Percentiles rank a stretch among this genome's conserved stretches.
These are phyloP conservation scores for Leptoclinus maculatus DNA, from an alignment of 2,797 vertebrate species.

Conservation along the genomic window DNA sequence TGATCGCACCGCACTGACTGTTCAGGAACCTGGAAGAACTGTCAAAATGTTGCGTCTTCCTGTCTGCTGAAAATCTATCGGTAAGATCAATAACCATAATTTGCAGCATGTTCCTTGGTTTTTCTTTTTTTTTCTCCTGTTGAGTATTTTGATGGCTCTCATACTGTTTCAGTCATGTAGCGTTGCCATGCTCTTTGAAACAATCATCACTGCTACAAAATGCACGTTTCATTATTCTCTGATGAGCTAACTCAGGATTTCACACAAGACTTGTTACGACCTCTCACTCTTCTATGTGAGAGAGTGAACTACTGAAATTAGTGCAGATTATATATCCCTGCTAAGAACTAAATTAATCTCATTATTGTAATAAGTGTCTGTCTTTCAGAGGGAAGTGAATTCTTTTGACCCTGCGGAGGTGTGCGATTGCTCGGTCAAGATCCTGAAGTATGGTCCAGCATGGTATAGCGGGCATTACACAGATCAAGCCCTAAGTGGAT, in stretches of 20 bases:
- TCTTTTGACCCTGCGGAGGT: slow-evolving; percentile 21
- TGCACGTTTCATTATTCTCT: neutral
- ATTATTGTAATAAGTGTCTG: slow-evolving; percentile 15
- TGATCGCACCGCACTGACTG: neutral
- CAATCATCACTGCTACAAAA: neutral
- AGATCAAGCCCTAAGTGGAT: slow-evolving; percentile 73
- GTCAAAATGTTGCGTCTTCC: neutral
- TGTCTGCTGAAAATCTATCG: neutral
- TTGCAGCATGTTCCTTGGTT: slow-evolving; percentile 12
- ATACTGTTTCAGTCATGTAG: slow-evolving; percentile 2
- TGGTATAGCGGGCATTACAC: slow-evolving; percentile 39
- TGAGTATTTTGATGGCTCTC: slow-evolving; percentile 33
- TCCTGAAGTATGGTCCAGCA: slow-evolving; percentile 11
- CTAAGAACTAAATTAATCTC: slow-evolving; percentile 2
- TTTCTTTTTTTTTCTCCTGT: neutral
- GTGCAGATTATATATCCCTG: slow-evolving; percentile 4
- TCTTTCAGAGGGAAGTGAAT: slow-evolving; percentile 6
- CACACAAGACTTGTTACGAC: neutral
- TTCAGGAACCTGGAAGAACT: slow-evolving; percentile 1
- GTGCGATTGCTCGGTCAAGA: slow-evolving; percentile 28
- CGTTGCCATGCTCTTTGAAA: neutral
- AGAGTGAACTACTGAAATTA: neutral
- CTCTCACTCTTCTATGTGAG: neutral
- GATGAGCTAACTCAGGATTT: slow-evolving; percentile 3
- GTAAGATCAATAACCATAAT: slow-evolving; percentile 44